A percentile compares a stretch with the other conserved stretches of the same genome.
Conservation (phyloP, 2,888 invertebrate genomes). For the Phania funesta region DNA sequence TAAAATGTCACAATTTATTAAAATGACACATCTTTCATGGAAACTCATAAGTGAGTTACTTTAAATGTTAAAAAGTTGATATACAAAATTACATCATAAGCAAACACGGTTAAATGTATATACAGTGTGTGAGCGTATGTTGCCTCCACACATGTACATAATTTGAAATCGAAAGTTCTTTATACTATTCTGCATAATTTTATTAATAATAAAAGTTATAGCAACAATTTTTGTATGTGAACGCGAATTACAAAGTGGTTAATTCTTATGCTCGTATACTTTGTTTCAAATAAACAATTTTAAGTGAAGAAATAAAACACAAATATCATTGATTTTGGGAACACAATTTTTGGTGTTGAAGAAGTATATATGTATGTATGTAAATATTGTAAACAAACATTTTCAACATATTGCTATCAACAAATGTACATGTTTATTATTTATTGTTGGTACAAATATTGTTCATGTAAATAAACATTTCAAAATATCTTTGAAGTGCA, state of each 20-base stretch:
- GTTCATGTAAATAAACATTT: not conserved
- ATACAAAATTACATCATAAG: slow-evolving; percentile 21
- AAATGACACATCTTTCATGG: slow-evolving; percentile 37
- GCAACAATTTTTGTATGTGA: too few relatives aligned
- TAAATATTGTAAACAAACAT: not conserved
- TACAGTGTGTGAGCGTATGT: not conserved
- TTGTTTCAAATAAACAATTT: not conserved
- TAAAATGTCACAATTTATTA: slow-evolving; percentile 29
- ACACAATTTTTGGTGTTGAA: not conserved
- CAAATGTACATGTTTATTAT: not conserved
- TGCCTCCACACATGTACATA: not conserved
- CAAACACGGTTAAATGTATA: not conserved
- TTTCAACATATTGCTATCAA: not conserved
- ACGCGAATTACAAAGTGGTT: too few relatives aligned
- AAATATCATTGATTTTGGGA: not conserved
- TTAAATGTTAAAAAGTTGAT: not conserved
- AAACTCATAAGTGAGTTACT: slow-evolving; percentile 48
- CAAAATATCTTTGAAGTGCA: not conserved
- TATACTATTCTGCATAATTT: too few relatives aligned
- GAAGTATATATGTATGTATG: not conserved
- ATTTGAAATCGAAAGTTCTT: too few relatives aligned
- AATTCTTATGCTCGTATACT: not conserved
- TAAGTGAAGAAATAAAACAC: not conserved
- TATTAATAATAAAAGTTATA: too few relatives aligned
- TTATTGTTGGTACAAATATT: slow-evolving; percentile 15